Percentiles rank a stretch among this genome's conserved stretches.
These are phyloP conservation scores for Dicycla oo DNA, from an alignment of 2,888 invertebrate genomes.

Conservation along the genomic window DNA sequence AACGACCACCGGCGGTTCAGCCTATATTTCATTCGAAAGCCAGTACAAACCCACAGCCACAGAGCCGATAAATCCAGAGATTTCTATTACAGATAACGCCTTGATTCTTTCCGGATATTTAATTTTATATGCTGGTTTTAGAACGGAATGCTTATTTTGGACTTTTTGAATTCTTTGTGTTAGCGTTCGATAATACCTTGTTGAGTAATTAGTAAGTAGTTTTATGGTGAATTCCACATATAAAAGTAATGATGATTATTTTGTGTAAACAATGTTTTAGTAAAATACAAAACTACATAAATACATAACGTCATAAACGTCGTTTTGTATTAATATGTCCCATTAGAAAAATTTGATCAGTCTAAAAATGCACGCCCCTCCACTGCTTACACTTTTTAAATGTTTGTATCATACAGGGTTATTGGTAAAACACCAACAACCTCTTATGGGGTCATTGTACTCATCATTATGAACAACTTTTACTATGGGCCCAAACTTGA, in stretches of 20 bases:
- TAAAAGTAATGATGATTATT: neutral
- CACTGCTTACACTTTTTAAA: too few relatives aligned
- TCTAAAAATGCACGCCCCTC: too few relatives aligned
- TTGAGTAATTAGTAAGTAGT: too few relatives aligned
- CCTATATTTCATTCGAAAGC: constrained; percentile 86
- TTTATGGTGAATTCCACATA: constrained; percentile 3
- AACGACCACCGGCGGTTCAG: constrained; percentile 74
- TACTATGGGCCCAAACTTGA: too few relatives aligned
- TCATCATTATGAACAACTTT: too few relatives aligned
- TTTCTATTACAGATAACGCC: constrained; percentile 89
- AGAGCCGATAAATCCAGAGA: constrained; percentile 88
- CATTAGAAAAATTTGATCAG: too few relatives aligned
- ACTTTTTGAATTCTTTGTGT: constrained; percentile 68
- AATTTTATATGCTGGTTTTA: constrained; percentile 84
- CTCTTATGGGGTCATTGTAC: too few relatives aligned
- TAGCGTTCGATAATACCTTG: constrained; percentile 51
- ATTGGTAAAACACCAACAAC: too few relatives aligned
- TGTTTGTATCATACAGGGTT: too few relatives aligned
- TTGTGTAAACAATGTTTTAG: neutral
- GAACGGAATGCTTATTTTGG: constrained; percentile 77
- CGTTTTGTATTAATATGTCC: neutral
- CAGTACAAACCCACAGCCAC: constrained; percentile 80
- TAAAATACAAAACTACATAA: neutral
- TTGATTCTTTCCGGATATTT: constrained; percentile 88
- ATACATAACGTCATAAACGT: too few relatives aligned